phyloP scores from a whole-genome alignment of 2,797 vertebrate genomes.

The Peromyscus attwateri region DNA sequence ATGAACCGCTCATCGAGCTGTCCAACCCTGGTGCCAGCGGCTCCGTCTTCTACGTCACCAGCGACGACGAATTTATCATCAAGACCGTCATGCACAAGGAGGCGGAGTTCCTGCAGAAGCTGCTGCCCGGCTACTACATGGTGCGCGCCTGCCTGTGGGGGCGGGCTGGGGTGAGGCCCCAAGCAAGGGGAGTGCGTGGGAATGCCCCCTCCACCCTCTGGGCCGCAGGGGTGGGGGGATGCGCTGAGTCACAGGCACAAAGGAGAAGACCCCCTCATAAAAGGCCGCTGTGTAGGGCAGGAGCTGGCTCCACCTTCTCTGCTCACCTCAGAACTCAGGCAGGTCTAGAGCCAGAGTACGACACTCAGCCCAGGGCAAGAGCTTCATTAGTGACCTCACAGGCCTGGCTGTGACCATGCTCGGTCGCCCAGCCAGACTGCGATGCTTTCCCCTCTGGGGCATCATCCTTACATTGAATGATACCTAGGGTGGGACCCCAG shows the following conservation, averaged over 20 bases:
- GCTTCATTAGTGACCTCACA: not conserved
- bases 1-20: conserved; percentile 97
- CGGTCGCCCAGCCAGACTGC: fast-evolving
- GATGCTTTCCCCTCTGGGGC: not conserved
- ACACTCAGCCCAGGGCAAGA: not conserved
- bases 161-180: not conserved
- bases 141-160: not conserved
- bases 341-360: not conserved
- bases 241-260: not conserved
- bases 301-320: not conserved
- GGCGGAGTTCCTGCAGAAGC: conserved; percentile 98
- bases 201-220: not conserved
- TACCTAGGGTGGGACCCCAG: not conserved
- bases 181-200: not conserved
- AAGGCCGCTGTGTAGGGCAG: not conserved
- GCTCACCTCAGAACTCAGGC: not conserved
- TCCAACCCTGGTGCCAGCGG: conserved; percentile 98
- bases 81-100: conserved; percentile 99
- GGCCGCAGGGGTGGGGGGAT: no score
- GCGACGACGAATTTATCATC: conserved; percentile 98
- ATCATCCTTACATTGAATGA: not conserved
- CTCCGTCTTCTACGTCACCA: conserved; percentile 98
- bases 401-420: not conserved
- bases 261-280: not conserved
- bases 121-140: conserved; percentile 99